phyloP scores from a whole-genome alignment of 2,888 invertebrate genomes.

The Phaedon cochleariae region DNA sequence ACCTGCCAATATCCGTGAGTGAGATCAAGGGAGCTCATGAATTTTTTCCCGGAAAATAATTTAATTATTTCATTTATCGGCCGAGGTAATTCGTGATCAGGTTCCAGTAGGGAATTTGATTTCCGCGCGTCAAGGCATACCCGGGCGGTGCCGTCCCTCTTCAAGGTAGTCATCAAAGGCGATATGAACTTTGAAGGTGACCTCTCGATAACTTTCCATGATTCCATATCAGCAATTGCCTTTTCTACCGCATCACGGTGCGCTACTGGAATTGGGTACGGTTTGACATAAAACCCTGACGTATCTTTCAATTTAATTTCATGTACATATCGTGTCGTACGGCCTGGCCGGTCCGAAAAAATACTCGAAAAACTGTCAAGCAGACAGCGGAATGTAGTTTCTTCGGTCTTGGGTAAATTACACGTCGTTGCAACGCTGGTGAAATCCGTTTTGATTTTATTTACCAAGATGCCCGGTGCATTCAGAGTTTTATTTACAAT shows the following conservation, averaged over 20 bases:
- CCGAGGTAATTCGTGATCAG: background rate
- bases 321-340: background rate
- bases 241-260: background rate
- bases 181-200: background rate
- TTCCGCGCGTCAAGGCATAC: conserved; percentile 1
- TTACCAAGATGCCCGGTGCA: too few relatives aligned
- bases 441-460: background rate
- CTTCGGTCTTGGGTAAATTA: background rate
- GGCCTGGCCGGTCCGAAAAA: background rate
- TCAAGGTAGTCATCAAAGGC: background rate
- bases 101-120: background rate
- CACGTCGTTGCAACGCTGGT: background rate
- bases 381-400: background rate
- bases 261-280: background rate
- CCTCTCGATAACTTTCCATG: background rate
- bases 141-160: background rate
- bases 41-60: background rate
- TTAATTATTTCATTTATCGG: background rate
- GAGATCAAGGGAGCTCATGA: background rate
- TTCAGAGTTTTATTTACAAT: too few relatives aligned
- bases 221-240: background rate
- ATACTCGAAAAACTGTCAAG: background rate
- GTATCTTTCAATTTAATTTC: background rate
- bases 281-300: background rate
- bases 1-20: background rate